Evolutionary conservation across 1,140 invertebrate species (phyloP), one percentile per base, ranked within the genome.

Genomic region (Acyrthosiphon pisum): DNA sequence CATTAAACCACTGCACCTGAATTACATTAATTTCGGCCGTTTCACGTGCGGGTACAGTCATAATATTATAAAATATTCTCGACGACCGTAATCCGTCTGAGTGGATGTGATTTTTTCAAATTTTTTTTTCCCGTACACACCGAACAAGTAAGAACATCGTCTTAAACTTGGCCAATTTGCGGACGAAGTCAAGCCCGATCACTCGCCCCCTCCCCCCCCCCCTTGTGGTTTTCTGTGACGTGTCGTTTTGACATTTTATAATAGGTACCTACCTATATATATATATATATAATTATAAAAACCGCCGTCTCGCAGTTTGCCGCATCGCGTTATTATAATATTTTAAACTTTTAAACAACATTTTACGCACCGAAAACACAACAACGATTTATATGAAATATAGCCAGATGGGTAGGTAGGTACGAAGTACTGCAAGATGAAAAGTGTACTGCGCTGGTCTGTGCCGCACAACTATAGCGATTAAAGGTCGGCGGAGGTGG

Each of bases 1-100:
- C 83, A 84, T 84, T 84, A 84, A 84, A 84, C 83, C 83, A 9
- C 44, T 44, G 83, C 83, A 84, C 41, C 83, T 84, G 23, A 84
- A 84, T 26, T 2, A 44, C 83, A 84, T 41, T 30, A 44, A 84
- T 84, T 84, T 41, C 37, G 18, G 9, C 23, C 37, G 26, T 84
- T 84, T 84, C 11, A 26, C 23, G 22, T 6, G 35, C 4, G 11
- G 30, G 30, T n/a, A 68, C 6, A 9, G 22, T 53, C 48, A 18
- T 18, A 50, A 18, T 30, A 41, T 41, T 41, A 41, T 41, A 41
- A 2, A 60, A 18, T 68, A 3, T 68, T 18, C n/a, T 76, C 14
- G 3, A n/a, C 60, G 11, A n/a, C 60, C 60, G n/a, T 18, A 76
- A 76, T 76, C 20, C 50, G 22, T 18, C n/a, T 3, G 9, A n/a